Base-by-base conservation (phyloP, 2,113 vertebrate genomes). In the Oreochromis spilurus region DNA sequence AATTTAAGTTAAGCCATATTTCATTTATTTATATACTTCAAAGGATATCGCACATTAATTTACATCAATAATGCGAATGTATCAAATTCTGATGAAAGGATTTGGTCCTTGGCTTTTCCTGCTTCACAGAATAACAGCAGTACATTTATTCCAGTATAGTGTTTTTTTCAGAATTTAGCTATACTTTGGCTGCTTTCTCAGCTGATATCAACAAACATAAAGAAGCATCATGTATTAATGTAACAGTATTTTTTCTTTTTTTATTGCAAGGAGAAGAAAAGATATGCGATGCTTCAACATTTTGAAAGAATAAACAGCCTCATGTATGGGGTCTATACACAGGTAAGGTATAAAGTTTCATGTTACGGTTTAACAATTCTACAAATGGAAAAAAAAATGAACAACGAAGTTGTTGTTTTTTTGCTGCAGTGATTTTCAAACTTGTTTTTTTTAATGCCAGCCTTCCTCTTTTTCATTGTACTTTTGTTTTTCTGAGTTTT, bases 1-100 rank as follows among this genome's bases (percentile, higher is more conserved):
- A 77, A 77, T 50, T 17, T 11, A 45, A 75, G 24, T 29, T 8
- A 48, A 50, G 29, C 4, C 16, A 19, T 19, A 75, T 48, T 72
- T 70, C n/a, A 43, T 70, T 70, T 70, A 43, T 70, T 72, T 45
- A 72, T 26, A 45, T 72, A 45, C 40, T 72, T 72, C 3, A 72
- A 26, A 72, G 40, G 12, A 45, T 45, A 72, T 14, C 40, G 1
- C 4, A 48, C 21, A 45, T 75, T 4, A 75, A 75, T 29, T 75
- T 75, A 29, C 67, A 75, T 75, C 40, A 45, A 75, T 72, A 75
- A 75, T 3, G 9, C 3, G 5, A 75, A 29, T 75, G 21, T 29
- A 48, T 48, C 14, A 48, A 26, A 75, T 29, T 48, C 21, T 75
- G 24, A 45, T 72, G 40, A 75, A 75, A 75, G 40, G 67, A 26